Evolutionary conservation across 64 coral and sea anemone species (phyloP), one percentile per base, ranked within the genome.

Genomic region (Porites lutea): DNA sequence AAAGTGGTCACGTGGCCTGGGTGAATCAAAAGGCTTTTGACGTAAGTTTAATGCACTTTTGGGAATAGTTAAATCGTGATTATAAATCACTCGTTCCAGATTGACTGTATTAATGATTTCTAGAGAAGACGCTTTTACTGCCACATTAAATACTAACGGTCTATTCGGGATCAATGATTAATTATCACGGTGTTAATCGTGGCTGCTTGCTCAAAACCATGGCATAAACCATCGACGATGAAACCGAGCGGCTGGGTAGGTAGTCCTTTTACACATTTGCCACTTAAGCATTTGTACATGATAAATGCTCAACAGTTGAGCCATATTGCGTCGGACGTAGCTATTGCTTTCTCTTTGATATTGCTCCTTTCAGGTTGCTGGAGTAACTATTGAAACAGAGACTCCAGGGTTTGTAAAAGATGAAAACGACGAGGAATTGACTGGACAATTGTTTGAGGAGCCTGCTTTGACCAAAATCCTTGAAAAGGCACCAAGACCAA

Each of bases 11-110:
- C 19, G 77, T 75, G 10, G 71, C 49, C 52, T 93, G 92, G 92
- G 92, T 66, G 6, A 93, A 93, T 78, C 61, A 61, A 8, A 93
- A 88, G 71, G 83, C 83, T 79, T 48, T 93, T 67, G 85, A 88
- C 81, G 80, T 52, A 72, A 11, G 44, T 18, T 92, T 22, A 37
- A 37, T 37, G 0, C 0, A 37, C 27, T 37, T 0, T 37, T 37
- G 27, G 27, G 27, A 37, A 37, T 37, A 37, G 27, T 37, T 37
- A 37, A 37, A 37, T 37, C n/a, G 13, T 46, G 62, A 46, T 47
- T 59, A 3, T 12, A 4, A 50, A 54, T 78, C 61, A 72, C 88
- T 16, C 43, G 51, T n/a, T 55, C 72, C 7, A 74, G 88, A 19
- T 61, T 4, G 8, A 65, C 49, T 22, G 58, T 66, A 3, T 48